Base-by-base conservation (phyloP, 2,888 invertebrate species). In the Halictus ligatus region DNA sequence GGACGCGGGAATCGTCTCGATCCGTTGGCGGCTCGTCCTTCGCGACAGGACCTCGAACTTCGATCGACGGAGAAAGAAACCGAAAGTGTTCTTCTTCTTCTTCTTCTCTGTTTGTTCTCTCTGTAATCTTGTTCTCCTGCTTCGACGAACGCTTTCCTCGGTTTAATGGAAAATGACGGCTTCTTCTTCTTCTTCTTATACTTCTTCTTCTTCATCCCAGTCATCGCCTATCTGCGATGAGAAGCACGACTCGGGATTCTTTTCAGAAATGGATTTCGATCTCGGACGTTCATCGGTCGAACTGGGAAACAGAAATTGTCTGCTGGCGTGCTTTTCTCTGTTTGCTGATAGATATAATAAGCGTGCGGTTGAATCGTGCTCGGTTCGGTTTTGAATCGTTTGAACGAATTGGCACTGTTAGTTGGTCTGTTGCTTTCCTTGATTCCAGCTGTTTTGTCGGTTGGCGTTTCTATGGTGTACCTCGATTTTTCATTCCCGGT, bases 51-150 rank as follows among this genome's bases (percentile, higher is more conserved):
- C 43, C 78, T 40, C 46, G 89, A 87, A 83, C 80, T 79, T 80
- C 87, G 87, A 72, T 84, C 84, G 88, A 86, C 86, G 89, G 81
- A 83, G 89, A 85, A 87, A 87, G 82, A 89, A 88, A 89, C 80
- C 84, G 86, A 80, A 80, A 83, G 74, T 71, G 64, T 69, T 67
- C 67, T 69, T 72, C 58, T 12, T 12, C 58, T 58, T 58, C 58
- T 54, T 54, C 58, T 54, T 58, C 58, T 58, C 4, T 58, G n/a
- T n/a, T n/a, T 58, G 4, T 58, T 46, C 46, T 48, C 77, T 43
- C 77, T 69, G 78, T 25, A 80, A 75, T 81, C n/a, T 29, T 29
- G 58, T n/a, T n/a, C 58, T 58, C 6, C 8, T 29, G 64, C 64
- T 64, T 64, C 64, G 64, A 64, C 64, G 64, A 64, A 64, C 64